A percentile compares a stretch with the other conserved stretches of the same genome.
Evolutionary conservation across 2,888 invertebrate genomes (phyloP).

Genomic region (Chrysodeixis includens): DNA sequence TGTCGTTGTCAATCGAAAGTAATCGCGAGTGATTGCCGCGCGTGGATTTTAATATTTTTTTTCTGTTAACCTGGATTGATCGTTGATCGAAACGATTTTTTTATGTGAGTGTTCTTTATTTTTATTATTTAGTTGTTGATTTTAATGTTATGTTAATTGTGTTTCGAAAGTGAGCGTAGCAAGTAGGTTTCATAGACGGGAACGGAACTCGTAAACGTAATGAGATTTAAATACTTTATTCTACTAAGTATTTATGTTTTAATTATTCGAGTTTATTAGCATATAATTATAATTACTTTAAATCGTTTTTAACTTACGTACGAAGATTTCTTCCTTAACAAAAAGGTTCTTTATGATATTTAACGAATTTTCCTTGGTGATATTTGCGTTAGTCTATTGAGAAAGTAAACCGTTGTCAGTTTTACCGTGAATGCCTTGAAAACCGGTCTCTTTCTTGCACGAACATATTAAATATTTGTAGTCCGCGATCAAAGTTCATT

Average conservation of each 20-base stretch:
- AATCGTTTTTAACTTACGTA: no score
- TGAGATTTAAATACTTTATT: background rate
- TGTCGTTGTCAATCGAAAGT: constrained; percentile 46
- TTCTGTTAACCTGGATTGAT: constrained; percentile 50
- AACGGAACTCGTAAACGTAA: background rate
- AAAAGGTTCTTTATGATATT: no score
- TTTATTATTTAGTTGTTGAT: constrained; percentile 34
- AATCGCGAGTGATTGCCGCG: constrained; percentile 63
- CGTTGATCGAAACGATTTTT: constrained; percentile 30
- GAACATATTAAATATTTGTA: constrained; percentile 34
- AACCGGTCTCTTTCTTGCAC: constrained; percentile 33
- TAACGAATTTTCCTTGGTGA: no score
- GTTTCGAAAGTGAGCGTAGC: constrained; percentile 54
- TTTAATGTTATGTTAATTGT: constrained; percentile 51
- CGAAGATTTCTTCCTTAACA: no score
- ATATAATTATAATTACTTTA: background rate
- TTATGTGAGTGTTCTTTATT: constrained; percentile 49
- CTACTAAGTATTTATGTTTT: no score
- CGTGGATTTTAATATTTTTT: constrained; percentile 48
- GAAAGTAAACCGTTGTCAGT: background rate
- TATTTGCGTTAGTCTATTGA: background rate
- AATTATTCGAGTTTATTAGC: background rate
- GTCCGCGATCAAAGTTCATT: constrained; percentile 39
- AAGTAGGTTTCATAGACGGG: constrained; percentile 23
- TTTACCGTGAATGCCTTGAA: constrained; percentile 15